A percentile compares a stretch with the other conserved stretches of the same genome.
phyloP scores from a whole-genome alignment of 2,888 invertebrate species.

The Chironomus tentans region DNA sequence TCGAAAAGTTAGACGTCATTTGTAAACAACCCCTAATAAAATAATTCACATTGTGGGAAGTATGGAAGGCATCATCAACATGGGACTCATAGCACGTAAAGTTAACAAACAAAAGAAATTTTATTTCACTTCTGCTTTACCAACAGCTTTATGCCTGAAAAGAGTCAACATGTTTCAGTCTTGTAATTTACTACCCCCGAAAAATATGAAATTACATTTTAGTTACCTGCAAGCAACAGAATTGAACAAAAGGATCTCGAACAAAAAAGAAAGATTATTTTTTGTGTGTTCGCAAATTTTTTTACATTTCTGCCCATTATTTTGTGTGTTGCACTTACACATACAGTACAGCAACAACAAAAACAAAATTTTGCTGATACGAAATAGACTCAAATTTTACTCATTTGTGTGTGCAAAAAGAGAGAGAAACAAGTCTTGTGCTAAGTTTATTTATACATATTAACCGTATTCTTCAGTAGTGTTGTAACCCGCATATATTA shows the following conservation, averaged over 20 bases:
- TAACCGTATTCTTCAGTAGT: neutral
- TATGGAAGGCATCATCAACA: neutral
- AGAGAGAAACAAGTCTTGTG: neutral
- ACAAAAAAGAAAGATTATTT: neutral
- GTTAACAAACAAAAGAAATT: neutral
- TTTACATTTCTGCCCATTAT: neutral
- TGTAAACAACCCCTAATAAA: no score
- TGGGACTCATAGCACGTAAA: neutral
- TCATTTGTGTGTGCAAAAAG: neutral
- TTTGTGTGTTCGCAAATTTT: neutral
- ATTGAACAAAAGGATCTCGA: neutral
- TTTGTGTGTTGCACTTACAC: neutral
- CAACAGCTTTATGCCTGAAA: neutral
- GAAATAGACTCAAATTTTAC: neutral
- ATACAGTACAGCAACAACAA: neutral
- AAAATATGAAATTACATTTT: neutral
- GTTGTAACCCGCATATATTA: neutral
- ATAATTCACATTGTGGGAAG: no score
- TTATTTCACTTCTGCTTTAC: neutral
- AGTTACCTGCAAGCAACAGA: neutral
- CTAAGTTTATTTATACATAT: neutral
- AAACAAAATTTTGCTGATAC: no score
- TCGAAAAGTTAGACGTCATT: no score
- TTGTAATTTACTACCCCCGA: no score
- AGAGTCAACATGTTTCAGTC: neutral